phyloP scores from a whole-genome alignment of 2,888 invertebrate genomes.

The Chloroclystis v-ata region DNA sequence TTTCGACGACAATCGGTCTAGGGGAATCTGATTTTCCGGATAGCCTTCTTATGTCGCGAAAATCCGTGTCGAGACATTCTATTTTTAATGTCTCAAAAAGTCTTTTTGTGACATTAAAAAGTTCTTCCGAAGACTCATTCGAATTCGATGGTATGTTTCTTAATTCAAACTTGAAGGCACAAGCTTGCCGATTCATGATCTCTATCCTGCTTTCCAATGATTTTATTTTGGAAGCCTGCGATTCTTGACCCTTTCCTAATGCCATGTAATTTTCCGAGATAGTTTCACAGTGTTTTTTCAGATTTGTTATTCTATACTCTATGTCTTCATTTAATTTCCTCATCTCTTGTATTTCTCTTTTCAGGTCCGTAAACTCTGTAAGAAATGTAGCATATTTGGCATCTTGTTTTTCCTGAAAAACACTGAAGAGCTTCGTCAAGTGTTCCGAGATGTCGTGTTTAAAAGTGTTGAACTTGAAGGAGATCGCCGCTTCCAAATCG shows the following conservation, averaged over 20 bases:
- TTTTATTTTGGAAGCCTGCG: background rate
- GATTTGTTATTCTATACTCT: background rate
- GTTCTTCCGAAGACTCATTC: background rate
- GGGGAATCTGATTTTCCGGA: background rate
- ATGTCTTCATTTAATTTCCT: background rate
- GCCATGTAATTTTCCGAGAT: background rate
- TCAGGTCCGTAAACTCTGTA: background rate
- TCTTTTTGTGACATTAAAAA: background rate
- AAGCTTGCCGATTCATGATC: background rate
- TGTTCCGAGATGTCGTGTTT: background rate
- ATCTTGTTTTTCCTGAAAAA: background rate
- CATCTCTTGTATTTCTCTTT: background rate
- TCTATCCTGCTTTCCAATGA: background rate
- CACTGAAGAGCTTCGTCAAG: background rate
- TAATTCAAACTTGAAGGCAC: background rate
- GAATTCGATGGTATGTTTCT: background rate
- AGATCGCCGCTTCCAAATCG: background rate
- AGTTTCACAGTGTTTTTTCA: background rate
- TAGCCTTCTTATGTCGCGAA: background rate
- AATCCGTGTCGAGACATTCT: background rate
- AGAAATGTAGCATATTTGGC: background rate
- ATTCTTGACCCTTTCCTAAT: background rate
- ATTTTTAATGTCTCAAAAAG: background rate
- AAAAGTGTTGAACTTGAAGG: background rate
- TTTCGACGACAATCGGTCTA: background rate